Percentiles rank a stretch among this genome's conserved stretches.
These are phyloP conservation scores for Heliconius hermathena DNA, from an alignment of 1,140 invertebrate species.

Conservation along the genomic window DNA sequence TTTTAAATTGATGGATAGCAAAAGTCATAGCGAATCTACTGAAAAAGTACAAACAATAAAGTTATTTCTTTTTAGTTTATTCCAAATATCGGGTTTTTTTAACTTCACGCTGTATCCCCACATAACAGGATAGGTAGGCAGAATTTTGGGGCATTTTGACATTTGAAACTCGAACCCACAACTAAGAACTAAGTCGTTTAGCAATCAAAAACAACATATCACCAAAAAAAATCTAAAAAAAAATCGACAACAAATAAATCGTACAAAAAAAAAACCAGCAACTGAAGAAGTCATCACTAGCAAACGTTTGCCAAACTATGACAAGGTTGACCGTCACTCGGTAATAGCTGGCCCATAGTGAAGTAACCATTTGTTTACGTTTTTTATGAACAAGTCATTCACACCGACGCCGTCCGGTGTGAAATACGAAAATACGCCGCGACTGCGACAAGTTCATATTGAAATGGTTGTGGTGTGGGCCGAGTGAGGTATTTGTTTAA, in stretches of 20 bases:
- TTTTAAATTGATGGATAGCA: too few relatives aligned
- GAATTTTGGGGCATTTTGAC: too few relatives aligned
- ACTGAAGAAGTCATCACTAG: conserved; percentile 66
- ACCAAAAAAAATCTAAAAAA: too few relatives aligned
- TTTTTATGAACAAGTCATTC: conserved; percentile 57
- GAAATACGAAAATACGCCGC: conserved; percentile 17
- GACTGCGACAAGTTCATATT: background rate
- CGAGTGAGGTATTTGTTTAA: background rate
- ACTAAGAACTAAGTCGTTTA: too few relatives aligned
- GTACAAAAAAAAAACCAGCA: conserved; percentile 36
- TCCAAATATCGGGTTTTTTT: too few relatives aligned
- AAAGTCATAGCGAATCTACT: too few relatives aligned
- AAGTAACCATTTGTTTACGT: conserved; percentile 72
- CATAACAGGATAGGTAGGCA: too few relatives aligned
- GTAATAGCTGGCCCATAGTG: conserved; percentile 66
- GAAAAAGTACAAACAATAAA: too few relatives aligned
- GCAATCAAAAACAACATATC: too few relatives aligned
- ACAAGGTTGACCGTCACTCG: conserved; percentile 68
- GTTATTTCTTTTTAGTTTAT: too few relatives aligned
- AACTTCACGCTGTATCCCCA: too few relatives aligned
- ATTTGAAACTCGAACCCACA: too few relatives aligned
- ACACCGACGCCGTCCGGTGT: conserved; percentile 26
- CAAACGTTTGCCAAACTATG: conserved; percentile 64
- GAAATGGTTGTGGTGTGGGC: background rate
- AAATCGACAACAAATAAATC: background rate